Evolutionary conservation across 53 echinoderm and acorn worm species (phyloP).

Genomic region (Mesocentrotus franciscanus): DNA sequence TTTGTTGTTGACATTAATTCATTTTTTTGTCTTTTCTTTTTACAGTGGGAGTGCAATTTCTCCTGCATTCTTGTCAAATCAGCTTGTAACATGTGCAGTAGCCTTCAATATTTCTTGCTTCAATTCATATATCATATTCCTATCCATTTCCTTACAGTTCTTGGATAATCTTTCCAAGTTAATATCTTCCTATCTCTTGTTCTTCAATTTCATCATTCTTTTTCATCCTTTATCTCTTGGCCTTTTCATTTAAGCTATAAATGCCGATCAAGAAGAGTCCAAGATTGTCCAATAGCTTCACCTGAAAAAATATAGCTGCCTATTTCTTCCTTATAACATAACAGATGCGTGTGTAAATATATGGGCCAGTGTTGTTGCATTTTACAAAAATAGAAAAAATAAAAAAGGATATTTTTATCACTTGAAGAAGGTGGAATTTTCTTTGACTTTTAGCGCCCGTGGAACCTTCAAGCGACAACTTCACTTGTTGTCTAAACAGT

Average conservation of each 20-base stretch:
- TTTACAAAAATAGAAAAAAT: neutral
- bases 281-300: neutral
- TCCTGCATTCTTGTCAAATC: too few relatives aligned
- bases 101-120: too few relatives aligned
- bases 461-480: conserved; percentile 44
- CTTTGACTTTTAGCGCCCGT: conserved; percentile 51
- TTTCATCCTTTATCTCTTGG: too few relatives aligned
- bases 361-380: neutral
- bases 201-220: neutral
- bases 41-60: too few relatives aligned
- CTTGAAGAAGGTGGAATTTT: neutral
- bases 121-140: too few relatives aligned
- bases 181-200: neutral
- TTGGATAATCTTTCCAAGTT: too few relatives aligned
- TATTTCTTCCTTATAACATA: neutral
- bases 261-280: neutral
- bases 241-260: neutral
- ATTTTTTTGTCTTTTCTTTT: too few relatives aligned
- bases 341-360: neutral
- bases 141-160: too few relatives aligned
- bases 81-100: too few relatives aligned
- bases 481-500: neutral
- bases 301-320: neutral
- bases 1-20: too few relatives aligned
- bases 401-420: conserved; percentile 24